phyloP scores from a whole-genome alignment of 2,113 vertebrate species.

The Anoura caudifer region DNA sequence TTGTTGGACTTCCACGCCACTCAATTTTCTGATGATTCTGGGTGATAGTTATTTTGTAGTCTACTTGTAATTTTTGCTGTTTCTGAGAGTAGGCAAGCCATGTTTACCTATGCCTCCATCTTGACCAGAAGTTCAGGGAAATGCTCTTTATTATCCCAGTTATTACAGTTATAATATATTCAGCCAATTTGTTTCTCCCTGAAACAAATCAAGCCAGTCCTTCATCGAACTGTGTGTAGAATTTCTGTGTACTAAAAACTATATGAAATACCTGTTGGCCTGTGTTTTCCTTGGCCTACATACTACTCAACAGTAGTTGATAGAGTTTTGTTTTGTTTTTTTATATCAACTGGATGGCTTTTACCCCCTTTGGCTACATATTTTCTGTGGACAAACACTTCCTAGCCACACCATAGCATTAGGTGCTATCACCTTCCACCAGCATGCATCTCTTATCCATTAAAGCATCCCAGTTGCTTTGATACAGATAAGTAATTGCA shows the following conservation, averaged over 20 bases:
- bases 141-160: neutral
- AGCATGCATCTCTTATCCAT: neutral
- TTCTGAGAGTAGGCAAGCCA: no score
- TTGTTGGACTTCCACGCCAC: no score
- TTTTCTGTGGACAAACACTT: neutral
- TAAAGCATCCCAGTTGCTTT: constrained; percentile 34
- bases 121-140: no score
- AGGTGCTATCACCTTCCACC: neutral
- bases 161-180: neutral
- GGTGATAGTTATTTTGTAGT: no score
- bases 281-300: neutral
- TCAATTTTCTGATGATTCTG: no score
- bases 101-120: no score
- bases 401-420: neutral
- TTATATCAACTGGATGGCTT: neutral
- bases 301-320: neutral
- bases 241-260: neutral
- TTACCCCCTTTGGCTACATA: neutral
- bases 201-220: neutral
- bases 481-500: constrained; percentile 46
- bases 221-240: neutral
- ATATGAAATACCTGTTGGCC: neutral
- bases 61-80: no score
- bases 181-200: neutral
- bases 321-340: neutral